Percentiles rank a stretch among this genome's conserved stretches.
Evolutionary conservation across 2,113 vertebrate genomes (phyloP).

Genomic region (Ivindomyrus marchei): DNA sequence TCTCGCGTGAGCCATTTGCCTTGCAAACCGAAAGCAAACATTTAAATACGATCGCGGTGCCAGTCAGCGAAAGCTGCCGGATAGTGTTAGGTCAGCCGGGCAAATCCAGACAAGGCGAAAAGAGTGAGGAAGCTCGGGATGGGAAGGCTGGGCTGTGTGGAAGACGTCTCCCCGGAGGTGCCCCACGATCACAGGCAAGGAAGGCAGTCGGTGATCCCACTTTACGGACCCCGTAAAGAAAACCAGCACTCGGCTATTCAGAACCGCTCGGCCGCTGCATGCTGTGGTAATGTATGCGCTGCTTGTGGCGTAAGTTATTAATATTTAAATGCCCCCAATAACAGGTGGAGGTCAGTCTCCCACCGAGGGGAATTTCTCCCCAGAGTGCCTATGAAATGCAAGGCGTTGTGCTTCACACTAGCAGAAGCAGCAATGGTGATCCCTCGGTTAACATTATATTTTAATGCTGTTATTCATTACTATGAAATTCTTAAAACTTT

Average conservation of each 20-base stretch:
- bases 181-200: not conserved
- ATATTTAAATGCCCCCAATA: slow-evolving; percentile 18
- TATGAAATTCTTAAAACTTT: not conserved
- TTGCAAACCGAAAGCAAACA: not conserved
- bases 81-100: not conserved
- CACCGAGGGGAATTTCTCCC: slow-evolving; percentile 1
- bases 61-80: not conserved
- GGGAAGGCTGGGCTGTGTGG: slow-evolving; percentile 21
- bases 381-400: not conserved
- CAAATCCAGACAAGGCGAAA: not conserved
- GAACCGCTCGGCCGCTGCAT: not conserved
- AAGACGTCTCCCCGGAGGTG: not conserved
- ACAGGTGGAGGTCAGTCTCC: slow-evolving; percentile 1
- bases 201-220: not conserved
- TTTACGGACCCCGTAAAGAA: not conserved
- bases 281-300: not conserved
- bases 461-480: not conserved
- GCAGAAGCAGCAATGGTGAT: not conserved
- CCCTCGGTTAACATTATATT: not conserved
- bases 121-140: not conserved
- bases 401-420: not conserved
- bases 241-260: not conserved
- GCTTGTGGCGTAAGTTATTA: not conserved
- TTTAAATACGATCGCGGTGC: not conserved
- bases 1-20: not conserved